These are phyloP conservation scores for Stomatorhinus ivindoensis DNA, from an alignment of 2,113 vertebrate species.

Conservation along the genomic window DNA sequence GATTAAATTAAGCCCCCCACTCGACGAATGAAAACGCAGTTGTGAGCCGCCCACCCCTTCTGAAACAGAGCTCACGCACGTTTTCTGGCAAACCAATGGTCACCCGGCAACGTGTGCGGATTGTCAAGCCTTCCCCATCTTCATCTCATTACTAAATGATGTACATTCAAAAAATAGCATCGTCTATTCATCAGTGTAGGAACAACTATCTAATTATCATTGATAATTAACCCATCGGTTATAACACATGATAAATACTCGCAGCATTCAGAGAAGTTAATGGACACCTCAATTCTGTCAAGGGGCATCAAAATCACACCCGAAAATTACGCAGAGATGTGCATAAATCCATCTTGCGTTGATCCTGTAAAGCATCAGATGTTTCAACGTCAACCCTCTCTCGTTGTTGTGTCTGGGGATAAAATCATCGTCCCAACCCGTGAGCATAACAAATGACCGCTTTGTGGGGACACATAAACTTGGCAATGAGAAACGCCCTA, in stretches of 20 bases:
- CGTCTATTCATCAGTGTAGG: constrained; percentile 31
- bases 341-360: not conserved
- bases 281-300: constrained; percentile 24
- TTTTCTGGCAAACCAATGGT: constrained; percentile 14
- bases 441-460: not conserved
- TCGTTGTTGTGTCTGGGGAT: not conserved
- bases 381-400: not conserved
- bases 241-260: constrained; percentile 31
- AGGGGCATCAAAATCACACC: constrained; percentile 12
- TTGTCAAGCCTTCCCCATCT: constrained; percentile 30
- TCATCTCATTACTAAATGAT: constrained; percentile 37
- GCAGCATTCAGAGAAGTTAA: constrained; percentile 24
- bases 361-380: not conserved
- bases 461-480: not conserved
- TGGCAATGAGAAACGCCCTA: not conserved
- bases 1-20: constrained; percentile 12
- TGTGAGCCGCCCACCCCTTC: not conserved
- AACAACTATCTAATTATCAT: constrained; percentile 38
- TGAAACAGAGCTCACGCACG: not conserved
- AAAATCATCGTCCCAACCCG: not conserved
- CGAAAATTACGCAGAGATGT: constrained; percentile 14
- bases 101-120: constrained; percentile 15
- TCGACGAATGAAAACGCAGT: not conserved
- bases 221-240: constrained; percentile 33
- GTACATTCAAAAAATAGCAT: constrained; percentile 29